Percentiles rank a stretch among this genome's conserved stretches.
These are phyloP conservation scores for Gadopsis marmoratus DNA, from an alignment of 2,797 vertebrate species.

Conservation along the genomic window DNA sequence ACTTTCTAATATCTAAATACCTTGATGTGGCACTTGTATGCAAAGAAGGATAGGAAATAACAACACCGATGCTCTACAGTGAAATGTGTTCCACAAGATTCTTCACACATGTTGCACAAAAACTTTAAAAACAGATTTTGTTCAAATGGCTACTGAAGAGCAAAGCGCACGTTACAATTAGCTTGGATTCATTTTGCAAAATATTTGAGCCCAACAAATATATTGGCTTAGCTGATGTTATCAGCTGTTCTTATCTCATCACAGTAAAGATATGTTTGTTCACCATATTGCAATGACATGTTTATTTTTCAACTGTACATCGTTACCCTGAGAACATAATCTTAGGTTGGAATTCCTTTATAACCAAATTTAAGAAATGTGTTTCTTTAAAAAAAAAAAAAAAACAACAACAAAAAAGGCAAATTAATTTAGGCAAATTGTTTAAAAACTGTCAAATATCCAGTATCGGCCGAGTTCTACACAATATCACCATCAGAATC, in stretches of 20 bases:
- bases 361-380: not conserved
- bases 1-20: not conserved
- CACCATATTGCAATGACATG: slow-evolving; percentile 2
- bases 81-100: not conserved
- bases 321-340: not conserved
- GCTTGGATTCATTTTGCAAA: no score
- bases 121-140: not conserved
- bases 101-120: not conserved
- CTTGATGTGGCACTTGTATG: not conserved
- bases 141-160: no score
- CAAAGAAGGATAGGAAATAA: not conserved
- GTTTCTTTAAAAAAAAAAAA: not conserved
- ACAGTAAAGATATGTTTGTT: not conserved
- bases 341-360: not conserved
- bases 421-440: not conserved
- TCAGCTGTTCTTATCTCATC: no score
- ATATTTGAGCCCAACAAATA: no score
- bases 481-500: not conserved
- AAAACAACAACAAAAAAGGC: no score
- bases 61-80: not conserved
- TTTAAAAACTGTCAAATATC: not conserved
- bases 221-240: no score
- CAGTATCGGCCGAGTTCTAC: not conserved
- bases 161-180: no score
- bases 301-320: not conserved